These are phyloP conservation scores for Piaya cayana DNA, from an alignment of 2,113 vertebrate species.

Conservation along the genomic window DNA sequence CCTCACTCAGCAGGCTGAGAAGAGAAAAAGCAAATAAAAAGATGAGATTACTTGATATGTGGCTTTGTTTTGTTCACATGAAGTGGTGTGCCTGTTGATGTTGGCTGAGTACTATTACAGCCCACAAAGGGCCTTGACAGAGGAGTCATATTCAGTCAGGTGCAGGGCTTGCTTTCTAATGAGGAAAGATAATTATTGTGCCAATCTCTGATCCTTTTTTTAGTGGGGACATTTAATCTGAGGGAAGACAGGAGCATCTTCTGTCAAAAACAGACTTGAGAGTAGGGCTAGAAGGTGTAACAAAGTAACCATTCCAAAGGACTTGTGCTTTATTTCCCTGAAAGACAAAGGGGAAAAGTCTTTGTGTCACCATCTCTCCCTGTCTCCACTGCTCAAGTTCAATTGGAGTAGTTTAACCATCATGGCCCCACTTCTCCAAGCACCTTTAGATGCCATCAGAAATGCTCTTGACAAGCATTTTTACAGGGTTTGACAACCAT, in stretches of 20 bases:
- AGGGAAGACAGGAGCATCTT: not conserved
- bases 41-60: not conserved
- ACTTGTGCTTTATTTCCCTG: slow-evolving; percentile 9
- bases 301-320: not conserved
- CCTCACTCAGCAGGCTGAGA: slow-evolving; percentile 38
- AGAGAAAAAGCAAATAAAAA: slow-evolving; percentile 52
- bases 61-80: slow-evolving; percentile 24
- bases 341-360: not conserved
- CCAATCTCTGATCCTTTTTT: slow-evolving; percentile 18
- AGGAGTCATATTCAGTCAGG: slow-evolving; percentile 11
- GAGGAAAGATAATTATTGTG: slow-evolving; percentile 15
- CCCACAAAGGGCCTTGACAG: not conserved
- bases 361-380: not conserved
- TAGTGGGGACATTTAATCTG: not conserved
- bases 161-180: not conserved
- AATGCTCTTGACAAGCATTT: slow-evolving; percentile 14
- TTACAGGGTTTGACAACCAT: not conserved
- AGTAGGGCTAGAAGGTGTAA: not conserved
- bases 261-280: not conserved
- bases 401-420: not conserved
- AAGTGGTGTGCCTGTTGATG: not conserved
- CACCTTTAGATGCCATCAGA: not conserved
- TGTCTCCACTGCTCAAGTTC: not conserved
- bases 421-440: not conserved
- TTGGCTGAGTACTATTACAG: not conserved